A percentile compares a stretch with the other conserved stretches of the same genome.
Conservation (phyloP, 2,888 invertebrate genomes). For the Eubasilissa splendida region DNA sequence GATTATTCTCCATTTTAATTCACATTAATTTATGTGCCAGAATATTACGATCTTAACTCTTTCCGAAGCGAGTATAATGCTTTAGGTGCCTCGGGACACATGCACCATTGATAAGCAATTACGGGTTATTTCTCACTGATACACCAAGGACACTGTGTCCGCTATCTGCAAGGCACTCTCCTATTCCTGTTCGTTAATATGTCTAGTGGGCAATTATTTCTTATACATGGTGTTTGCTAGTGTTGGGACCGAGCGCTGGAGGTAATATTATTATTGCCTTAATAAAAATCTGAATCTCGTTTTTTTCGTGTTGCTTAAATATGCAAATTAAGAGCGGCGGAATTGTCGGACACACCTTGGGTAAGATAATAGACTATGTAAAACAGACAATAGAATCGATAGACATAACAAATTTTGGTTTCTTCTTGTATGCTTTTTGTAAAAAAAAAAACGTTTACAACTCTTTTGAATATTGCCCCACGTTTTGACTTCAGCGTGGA, state of each 20-base stretch:
- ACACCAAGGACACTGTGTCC: slow-evolving; percentile 47
- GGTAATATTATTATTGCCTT: not conserved
- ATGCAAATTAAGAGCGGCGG: too few species aligned
- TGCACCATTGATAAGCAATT: slow-evolving; percentile 57
- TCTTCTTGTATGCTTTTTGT: too few species aligned
- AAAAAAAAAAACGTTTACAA: too few species aligned
- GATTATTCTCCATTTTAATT: slow-evolving; percentile 25
- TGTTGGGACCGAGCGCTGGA: not conserved
- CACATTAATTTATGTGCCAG: slow-evolving; percentile 15
- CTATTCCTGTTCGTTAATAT: slow-evolving; percentile 35
- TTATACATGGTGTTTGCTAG: slow-evolving; percentile 14
- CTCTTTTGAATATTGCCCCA: too few species aligned
- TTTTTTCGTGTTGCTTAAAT: too few species aligned
- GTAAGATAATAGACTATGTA: too few species aligned
- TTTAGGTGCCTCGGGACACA: slow-evolving; percentile 19
- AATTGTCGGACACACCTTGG: too few species aligned
- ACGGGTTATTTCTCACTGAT: slow-evolving; percentile 56
- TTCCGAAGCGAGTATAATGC: slow-evolving; percentile 1
- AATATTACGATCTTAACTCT: not conserved
- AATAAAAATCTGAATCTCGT: too few species aligned
- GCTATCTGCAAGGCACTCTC: slow-evolving; percentile 8
- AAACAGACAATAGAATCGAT: too few species aligned
- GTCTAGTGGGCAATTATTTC: slow-evolving; percentile 39
- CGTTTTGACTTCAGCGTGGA: too few species aligned
- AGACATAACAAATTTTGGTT: too few species aligned